Percentiles rank a stretch among this genome's conserved stretches.
Evolutionary conservation across 2,113 vertebrate species (phyloP).

Genomic region (Picathartes gymnocephalus): DNA sequence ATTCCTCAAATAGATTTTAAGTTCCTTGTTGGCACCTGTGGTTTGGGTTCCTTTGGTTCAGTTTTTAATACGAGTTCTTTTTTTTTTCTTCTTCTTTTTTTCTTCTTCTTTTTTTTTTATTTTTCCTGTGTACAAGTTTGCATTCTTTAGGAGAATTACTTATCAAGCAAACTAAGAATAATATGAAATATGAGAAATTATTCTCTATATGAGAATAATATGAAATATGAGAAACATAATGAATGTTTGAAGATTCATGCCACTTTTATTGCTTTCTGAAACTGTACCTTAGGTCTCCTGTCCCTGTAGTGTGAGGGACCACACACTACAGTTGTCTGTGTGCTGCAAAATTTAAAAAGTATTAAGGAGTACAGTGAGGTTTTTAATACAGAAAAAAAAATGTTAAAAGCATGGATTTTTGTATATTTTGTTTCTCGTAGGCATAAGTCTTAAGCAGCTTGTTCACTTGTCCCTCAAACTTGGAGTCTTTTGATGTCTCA

Average conservation of each 20-base stretch:
- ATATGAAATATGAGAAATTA: not conserved
- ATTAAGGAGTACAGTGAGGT: accelerated
- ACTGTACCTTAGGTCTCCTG: not conserved
- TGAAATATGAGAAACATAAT: no score
- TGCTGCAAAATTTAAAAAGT: not conserved
- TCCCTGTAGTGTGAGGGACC: not conserved
- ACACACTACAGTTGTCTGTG: not conserved
- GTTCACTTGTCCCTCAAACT: not conserved
- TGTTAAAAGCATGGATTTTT: not conserved
- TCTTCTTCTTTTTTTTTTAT: not conserved
- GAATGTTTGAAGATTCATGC: not conserved
- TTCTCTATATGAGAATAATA: no score
- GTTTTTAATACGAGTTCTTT: not conserved
- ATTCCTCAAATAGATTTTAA: not conserved
- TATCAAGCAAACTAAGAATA: not conserved
- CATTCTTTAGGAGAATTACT: not conserved
- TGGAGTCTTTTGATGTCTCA: not conserved
- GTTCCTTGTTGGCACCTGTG: not conserved
- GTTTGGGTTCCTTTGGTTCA: not conserved
- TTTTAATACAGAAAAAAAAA: not conserved
- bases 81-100: no score
- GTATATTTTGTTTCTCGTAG: not conserved
- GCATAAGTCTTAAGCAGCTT: not conserved
- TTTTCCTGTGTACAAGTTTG: not conserved
- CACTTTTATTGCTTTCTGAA: not conserved